Evolutionary conservation across 2,797 vertebrate genomes (phyloP).

Genomic region (Chelidonichthys spinosus): DNA sequence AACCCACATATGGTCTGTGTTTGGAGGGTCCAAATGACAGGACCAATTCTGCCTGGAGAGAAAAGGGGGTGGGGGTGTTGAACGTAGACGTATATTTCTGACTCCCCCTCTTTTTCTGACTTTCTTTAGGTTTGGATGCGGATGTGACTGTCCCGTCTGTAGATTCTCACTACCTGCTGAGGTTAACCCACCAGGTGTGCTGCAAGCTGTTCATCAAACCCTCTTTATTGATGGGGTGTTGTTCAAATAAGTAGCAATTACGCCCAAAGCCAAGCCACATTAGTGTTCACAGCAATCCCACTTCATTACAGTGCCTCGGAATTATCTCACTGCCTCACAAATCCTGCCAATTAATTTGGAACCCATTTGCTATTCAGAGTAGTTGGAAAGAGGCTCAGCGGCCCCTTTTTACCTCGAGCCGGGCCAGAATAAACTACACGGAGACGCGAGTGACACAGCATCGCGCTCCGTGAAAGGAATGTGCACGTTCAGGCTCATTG

Average conservation of each 20-base stretch:
- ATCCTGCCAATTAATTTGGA: slow-evolving; percentile 77
- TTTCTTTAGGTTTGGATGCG: slow-evolving; percentile 50
- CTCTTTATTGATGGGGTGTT: slow-evolving; percentile 59
- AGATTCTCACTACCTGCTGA: slow-evolving; percentile 22
- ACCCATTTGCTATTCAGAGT: slow-evolving; percentile 65
- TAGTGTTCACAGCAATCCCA: slow-evolving; percentile 52
- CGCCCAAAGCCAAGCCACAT: slow-evolving; percentile 58
- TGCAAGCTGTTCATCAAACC: slow-evolving; percentile 50
- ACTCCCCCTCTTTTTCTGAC: slow-evolving; percentile 37
- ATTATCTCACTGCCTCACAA: slow-evolving; percentile 71
- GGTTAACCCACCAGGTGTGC: slow-evolving; percentile 53
- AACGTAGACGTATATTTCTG: slow-evolving; percentile 59
- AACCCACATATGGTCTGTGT: slow-evolving; percentile 86
- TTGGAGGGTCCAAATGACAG: slow-evolving; percentile 84
- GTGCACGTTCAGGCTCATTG: slow-evolving; percentile 35
- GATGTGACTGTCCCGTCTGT: neutral
- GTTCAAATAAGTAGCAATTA: slow-evolving; percentile 56
- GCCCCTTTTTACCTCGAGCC: slow-evolving; percentile 35
- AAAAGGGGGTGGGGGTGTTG: slow-evolving; percentile 57
- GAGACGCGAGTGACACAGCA: slow-evolving; percentile 46
- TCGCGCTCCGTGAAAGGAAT: neutral
- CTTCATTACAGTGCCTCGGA: slow-evolving; percentile 65
- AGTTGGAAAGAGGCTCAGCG: slow-evolving; percentile 60
- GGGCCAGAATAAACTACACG: slow-evolving; percentile 62
- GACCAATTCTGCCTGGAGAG: slow-evolving; percentile 78